phyloP scores from a whole-genome alignment of 64 coral and sea anemone genomes.

The Montipora sp. region DNA sequence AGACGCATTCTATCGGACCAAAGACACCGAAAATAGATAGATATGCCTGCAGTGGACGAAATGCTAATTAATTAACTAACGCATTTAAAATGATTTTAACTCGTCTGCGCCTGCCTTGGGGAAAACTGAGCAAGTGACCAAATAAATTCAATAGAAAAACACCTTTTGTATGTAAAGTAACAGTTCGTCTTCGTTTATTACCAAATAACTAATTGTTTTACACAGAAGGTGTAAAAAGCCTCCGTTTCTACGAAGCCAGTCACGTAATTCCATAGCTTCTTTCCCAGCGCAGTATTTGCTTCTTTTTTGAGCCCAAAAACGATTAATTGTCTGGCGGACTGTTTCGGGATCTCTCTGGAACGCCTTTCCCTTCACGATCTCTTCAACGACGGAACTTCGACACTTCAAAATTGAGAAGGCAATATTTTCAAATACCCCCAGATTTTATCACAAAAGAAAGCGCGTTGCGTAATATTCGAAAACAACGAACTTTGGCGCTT shows the following conservation, averaged over 20 bases:
- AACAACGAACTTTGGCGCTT: not conserved
- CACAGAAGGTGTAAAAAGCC: slow-evolving; percentile 17
- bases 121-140: not conserved
- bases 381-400: not conserved
- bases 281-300: not conserved
- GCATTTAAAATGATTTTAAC: not conserved
- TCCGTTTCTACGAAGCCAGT: not conserved
- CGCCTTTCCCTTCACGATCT: not conserved
- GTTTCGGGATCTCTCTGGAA: slow-evolving; percentile 3
- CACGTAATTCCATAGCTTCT: not conserved
- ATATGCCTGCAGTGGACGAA: not conserved
- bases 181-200: slow-evolving; percentile 1
- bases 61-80: not conserved
- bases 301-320: not conserved
- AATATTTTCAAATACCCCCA: slow-evolving; percentile 24
- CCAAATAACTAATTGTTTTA: not conserved
- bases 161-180: not conserved
- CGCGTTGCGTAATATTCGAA: not conserved
- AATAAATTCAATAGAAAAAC: not conserved
- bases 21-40: not conserved
- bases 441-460: slow-evolving; percentile 20
- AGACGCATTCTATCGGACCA: not conserved
- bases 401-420: not conserved
- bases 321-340: not conserved
- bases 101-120: not conserved